A percentile compares a stretch with the other conserved stretches of the same genome.
phyloP scores from a whole-genome alignment of 2,797 vertebrate genomes.

The Typhlichthys subterraneus region DNA sequence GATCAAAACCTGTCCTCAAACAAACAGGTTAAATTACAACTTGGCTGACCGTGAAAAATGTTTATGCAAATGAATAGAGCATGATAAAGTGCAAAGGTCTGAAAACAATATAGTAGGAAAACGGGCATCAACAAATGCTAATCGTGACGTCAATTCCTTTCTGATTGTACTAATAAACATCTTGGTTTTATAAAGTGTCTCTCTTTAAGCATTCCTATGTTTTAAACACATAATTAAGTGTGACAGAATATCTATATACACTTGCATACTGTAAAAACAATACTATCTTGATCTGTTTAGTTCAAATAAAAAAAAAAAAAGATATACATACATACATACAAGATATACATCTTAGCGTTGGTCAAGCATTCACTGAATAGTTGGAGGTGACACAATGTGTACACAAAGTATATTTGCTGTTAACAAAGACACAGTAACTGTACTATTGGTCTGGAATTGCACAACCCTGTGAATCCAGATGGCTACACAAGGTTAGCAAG shows the following conservation, averaged over 20 bases:
- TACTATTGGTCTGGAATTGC: neutral
- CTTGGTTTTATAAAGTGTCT: slow-evolving; percentile 52
- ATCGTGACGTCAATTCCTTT: slow-evolving; percentile 34
- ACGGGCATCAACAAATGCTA: slow-evolving; percentile 12
- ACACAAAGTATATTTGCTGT: too few relatives aligned
- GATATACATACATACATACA: neutral
- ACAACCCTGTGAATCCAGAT: neutral
- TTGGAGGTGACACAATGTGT: too few relatives aligned
- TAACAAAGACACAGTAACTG: neutral
- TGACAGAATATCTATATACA: slow-evolving; percentile 31
- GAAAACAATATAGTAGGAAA: slow-evolving; percentile 39
- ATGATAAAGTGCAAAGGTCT: slow-evolving; percentile 75
- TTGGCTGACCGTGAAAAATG: slow-evolving; percentile 25
- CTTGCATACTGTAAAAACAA: slow-evolving; percentile 43
- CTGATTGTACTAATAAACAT: slow-evolving; percentile 62
- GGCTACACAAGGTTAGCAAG: neutral
- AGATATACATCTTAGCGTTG: too few relatives aligned
- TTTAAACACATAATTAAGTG: slow-evolving; percentile 40
- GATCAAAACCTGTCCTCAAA: slow-evolving; percentile 14
- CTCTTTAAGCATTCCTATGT: slow-evolving; percentile 34
- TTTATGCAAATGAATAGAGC: slow-evolving; percentile 50
- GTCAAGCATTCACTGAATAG: too few relatives aligned
- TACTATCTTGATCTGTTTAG: slow-evolving; percentile 2
- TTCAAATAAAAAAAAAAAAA: slow-evolving; percentile 25
- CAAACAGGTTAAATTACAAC: slow-evolving; percentile 1